Evolutionary conservation across 2,113 vertebrate genomes (phyloP), one percentile per base, ranked within the genome.

Genomic region (Andinoacara biseriatus): DNA sequence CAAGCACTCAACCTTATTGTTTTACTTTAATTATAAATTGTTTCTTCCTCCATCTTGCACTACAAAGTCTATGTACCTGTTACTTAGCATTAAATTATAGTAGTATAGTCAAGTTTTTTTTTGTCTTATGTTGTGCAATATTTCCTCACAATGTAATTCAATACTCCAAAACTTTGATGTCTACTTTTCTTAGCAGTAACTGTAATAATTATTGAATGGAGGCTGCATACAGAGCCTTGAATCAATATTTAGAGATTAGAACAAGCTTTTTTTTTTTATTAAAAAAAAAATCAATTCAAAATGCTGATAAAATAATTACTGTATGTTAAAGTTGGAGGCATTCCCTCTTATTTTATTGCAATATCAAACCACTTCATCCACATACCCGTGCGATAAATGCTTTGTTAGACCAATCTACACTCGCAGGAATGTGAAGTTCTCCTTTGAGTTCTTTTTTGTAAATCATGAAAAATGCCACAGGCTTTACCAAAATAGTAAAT

Each of bases 51-150:
- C 83, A 54, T 78, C 77, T 90, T 84, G 87, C 84, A 91, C 86
- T 92, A 91, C 85, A 90, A 86, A 85, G 88, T 59, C 60, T 92
- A 93, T 93, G 94, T 94, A 96, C 95, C 94, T 91, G 93, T 94
- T 94, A 93, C 94, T 95, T 93, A 94, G 89, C 82, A 83, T 90
- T 92, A 93, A 92, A 92, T 92, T 90, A 20, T 52, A 89, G 74
- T 88, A 85, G 80, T 87, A 76, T 89, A 89, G 82, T 88, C 83
- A 86, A 86, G 81, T 81, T 87, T 82, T 84, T 56, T 72, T 76
- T 87, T 90, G 57, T 89, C 81, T 89, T 86, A 82, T 57, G 76
- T 93, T 93, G 85, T 91, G 93, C 94, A 95, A 91, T 31, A 74
- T 79, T 93, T 89, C 90, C 77, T 78, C 65, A 82, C 26, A 92